Percentiles rank a stretch among this genome's conserved stretches.
Conservation (phyloP, 2,888 invertebrate genomes). For the Chirona hameri region DNA sequence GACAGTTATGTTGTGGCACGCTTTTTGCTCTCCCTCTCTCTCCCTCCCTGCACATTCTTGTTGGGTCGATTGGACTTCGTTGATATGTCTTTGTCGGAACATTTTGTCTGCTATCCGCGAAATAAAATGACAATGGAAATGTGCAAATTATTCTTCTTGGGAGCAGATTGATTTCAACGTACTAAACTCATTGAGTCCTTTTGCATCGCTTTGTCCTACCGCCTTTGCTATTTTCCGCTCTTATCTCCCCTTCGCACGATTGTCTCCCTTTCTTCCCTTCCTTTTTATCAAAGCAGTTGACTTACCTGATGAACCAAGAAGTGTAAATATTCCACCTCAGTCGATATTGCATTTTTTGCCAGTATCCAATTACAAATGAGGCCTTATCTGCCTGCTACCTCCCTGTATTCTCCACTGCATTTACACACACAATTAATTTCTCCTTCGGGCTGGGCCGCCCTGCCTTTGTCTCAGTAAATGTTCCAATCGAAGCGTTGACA, state of each 20-base stretch:
- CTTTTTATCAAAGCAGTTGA: not conserved
- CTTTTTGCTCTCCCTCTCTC: too few relatives aligned
- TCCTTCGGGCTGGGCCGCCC: not conserved
- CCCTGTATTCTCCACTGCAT: constrained; percentile 4
- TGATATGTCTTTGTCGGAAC: too few relatives aligned
- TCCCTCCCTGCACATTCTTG: too few relatives aligned
- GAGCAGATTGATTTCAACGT: too few relatives aligned
- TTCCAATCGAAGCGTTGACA: constrained; percentile 13
- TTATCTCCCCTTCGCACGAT: not conserved
- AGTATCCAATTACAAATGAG: not conserved
- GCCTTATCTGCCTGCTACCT: not conserved
- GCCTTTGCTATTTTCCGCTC: not conserved
- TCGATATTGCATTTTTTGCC: not conserved
- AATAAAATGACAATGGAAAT: too few relatives aligned
- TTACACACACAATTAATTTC: constrained; percentile 28
- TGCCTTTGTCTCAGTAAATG: constrained; percentile 24
- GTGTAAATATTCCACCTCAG: not conserved
- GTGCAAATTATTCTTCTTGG: too few relatives aligned
- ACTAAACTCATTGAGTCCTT: too few relatives aligned
- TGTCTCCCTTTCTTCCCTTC: not conserved
- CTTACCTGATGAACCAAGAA: not conserved
- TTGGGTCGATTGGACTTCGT: too few relatives aligned
- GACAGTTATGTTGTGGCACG: too few relatives aligned
- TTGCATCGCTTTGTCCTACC: not conserved
- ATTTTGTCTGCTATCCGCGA: too few relatives aligned